Percentiles rank a stretch among this genome's conserved stretches.
These are phyloP conservation scores for Poecile atricapillus DNA, from an alignment of 2,113 vertebrate genomes.

Conservation along the genomic window DNA sequence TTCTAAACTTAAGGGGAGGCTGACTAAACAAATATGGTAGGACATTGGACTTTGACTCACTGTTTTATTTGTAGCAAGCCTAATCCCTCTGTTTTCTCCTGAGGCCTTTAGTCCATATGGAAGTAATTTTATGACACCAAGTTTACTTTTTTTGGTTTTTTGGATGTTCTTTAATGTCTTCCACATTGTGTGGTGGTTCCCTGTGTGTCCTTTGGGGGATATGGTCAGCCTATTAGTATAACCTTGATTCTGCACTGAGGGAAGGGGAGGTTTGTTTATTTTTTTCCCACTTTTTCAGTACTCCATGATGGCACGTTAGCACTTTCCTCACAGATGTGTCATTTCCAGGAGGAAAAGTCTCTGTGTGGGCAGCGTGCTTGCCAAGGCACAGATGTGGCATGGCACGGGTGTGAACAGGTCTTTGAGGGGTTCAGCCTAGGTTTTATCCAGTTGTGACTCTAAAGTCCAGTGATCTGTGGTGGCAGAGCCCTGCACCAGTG, in stretches of 20 bases:
- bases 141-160: neutral
- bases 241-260: neutral
- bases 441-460: neutral
- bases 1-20: neutral
- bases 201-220: neutral
- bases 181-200: neutral
- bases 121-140: constrained; percentile 27
- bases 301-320: neutral
- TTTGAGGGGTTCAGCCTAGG: neutral
- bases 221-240: neutral
- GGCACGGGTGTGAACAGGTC: neutral
- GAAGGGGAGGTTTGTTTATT: neutral
- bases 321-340: neutral
- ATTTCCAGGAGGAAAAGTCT: neutral
- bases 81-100: constrained; percentile 6
- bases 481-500: neutral
- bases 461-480: neutral
- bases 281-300: neutral
- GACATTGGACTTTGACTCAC: neutral
- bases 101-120: constrained; percentile 5
- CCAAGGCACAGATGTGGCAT: neutral
- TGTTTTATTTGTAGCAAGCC: neutral
- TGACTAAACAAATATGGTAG: neutral
- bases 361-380: neutral
- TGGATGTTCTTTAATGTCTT: neutral